Conservation (phyloP, 2,113 vertebrate species). For the Petrocephalus zakoni region DNA sequence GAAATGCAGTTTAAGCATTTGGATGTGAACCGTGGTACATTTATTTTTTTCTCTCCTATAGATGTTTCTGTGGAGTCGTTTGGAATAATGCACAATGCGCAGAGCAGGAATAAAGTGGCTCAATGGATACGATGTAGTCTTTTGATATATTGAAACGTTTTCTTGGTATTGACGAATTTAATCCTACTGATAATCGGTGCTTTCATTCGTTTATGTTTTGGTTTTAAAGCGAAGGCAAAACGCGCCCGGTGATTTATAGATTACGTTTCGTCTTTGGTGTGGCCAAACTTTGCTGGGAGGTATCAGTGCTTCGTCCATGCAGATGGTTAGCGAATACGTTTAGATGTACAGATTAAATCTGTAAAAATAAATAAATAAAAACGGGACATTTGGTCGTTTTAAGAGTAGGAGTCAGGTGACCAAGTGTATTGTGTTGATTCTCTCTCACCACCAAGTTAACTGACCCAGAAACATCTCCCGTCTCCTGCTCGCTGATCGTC, state of each 20-base stretch:
- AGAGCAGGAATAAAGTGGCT: neutral
- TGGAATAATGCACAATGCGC: neutral
- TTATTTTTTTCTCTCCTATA: neutral
- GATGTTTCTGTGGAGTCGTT: neutral
- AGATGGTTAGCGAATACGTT: neutral
- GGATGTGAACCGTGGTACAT: neutral
- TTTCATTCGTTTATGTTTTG: neutral
- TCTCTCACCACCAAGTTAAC: neutral
- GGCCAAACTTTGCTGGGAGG: neutral
- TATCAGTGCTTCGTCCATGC: neutral
- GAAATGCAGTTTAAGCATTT: neutral
- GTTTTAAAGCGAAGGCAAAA: neutral
- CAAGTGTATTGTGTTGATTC: neutral
- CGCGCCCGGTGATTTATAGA: neutral
- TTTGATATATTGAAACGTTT: neutral
- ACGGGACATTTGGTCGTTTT: too few relatives aligned
- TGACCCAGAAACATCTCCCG: neutral
- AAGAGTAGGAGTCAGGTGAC: neutral
- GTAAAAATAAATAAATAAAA: neutral
- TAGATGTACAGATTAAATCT: neutral
- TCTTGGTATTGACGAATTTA: neutral
- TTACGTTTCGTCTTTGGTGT: neutral
- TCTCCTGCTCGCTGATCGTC: neutral
- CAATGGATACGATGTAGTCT: neutral
- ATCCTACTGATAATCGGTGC: neutral